Evolutionary conservation across 2,113 vertebrate genomes (phyloP).

Genomic region (Antigone vipio): DNA sequence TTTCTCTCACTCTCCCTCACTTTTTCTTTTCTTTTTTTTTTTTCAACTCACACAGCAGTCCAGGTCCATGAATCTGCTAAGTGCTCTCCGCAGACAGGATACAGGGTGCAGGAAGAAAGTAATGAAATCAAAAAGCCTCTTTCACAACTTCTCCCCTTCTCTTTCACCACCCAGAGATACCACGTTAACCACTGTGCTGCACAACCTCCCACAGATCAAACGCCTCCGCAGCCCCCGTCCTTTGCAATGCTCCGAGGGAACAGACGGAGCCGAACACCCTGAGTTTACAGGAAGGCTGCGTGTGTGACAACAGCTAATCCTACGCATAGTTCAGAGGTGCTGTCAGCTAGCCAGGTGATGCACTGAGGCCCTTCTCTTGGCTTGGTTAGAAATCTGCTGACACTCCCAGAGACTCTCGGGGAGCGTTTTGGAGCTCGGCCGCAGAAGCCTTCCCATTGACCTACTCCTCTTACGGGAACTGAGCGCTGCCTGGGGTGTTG

Average conservation of each 20-base stretch:
- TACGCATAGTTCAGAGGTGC: constrained; percentile 5
- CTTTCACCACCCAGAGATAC: neutral
- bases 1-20: constrained; percentile 21
- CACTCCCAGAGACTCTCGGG: constrained; percentile 11
- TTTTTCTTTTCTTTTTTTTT: neutral
- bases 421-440: neutral
- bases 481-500: neutral
- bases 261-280: accelerated
- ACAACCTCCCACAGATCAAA: neutral
- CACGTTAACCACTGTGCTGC: accelerated
- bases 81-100: constrained; percentile 1
- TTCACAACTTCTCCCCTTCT: neutral
- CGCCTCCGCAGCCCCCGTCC: neutral
- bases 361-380: neutral
- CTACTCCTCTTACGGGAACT: constrained; percentile 31
- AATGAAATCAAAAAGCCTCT: neutral
- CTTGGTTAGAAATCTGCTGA: neutral
- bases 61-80: constrained; percentile 39
- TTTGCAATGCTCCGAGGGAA: neutral
- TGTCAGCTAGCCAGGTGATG: neutral
- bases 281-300: neutral
- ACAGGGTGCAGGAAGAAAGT: neutral
- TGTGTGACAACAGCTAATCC: neutral
- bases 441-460: neutral
- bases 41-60: neutral